Evolutionary conservation across 1,140 invertebrate genomes (phyloP).

Genomic region (Hypsibius dujardini): DNA sequence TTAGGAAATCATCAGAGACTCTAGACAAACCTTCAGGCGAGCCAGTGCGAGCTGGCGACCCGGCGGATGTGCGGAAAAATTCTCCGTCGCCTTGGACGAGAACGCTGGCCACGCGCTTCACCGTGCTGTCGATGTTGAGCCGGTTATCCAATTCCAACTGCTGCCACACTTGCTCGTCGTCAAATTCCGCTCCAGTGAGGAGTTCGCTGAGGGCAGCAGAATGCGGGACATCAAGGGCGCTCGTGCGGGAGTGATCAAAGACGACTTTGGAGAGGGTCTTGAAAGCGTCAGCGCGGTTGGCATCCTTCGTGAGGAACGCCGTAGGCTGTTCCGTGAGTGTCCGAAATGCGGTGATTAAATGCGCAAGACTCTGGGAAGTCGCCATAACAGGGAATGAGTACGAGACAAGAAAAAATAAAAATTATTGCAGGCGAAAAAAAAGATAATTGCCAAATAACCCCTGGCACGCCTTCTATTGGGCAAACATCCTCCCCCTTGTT

Average conservation of each 20-base stretch:
- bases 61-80: not conserved
- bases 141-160: constrained; percentile 6
- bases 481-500: too few relatives aligned
- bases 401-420: too few relatives aligned
- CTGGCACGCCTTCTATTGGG: too few relatives aligned
- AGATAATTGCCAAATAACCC: too few relatives aligned
- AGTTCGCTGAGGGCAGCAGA: not conserved
- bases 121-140: not conserved
- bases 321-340: not conserved
- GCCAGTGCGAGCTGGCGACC: not conserved
- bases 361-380: too few relatives aligned
- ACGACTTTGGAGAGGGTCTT: not conserved
- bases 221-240: not conserved
- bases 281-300: not conserved
- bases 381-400: too few relatives aligned
- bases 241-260: not conserved
- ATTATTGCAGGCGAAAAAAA: too few relatives aligned
- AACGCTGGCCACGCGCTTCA: not conserved
- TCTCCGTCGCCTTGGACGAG: not conserved
- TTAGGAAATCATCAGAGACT: too few relatives aligned
- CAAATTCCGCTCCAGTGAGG: not conserved
- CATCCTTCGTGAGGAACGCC: not conserved
- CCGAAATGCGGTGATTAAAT: not conserved
- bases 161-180: constrained; percentile 8
- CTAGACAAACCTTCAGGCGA: too few relatives aligned